phyloP scores from a whole-genome alignment of 2,888 invertebrate species.

The Spisula solida region DNA sequence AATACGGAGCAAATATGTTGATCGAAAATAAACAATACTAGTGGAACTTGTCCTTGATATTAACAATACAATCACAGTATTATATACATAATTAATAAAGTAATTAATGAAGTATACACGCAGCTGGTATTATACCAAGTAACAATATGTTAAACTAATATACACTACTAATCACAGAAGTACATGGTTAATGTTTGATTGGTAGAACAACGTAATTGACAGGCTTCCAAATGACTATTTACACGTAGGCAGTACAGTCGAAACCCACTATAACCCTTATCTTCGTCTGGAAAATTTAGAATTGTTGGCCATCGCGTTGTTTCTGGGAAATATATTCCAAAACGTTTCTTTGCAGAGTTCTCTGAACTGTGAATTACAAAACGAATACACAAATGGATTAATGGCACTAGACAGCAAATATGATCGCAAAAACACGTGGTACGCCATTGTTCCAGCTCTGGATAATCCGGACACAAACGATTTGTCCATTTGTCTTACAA shows the following conservation, averaged over 20 bases:
- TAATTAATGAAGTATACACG: not conserved
- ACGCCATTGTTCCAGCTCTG: slow-evolving; percentile 64
- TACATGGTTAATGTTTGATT: not conserved
- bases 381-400: slow-evolving; percentile 80
- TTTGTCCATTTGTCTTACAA: slow-evolving; percentile 71
- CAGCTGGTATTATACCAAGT: not conserved
- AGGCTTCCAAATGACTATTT: not conserved
- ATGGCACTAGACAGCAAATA: slow-evolving; percentile 80
- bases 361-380: slow-evolving; percentile 78
- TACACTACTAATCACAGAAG: not conserved
- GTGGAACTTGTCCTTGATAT: too few relatives aligned
- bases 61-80: not conserved
- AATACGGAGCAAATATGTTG: too few relatives aligned
- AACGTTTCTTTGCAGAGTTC: slow-evolving; percentile 59
- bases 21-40: too few relatives aligned
- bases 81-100: not conserved
- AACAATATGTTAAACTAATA: not conserved
- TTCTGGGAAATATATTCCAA: slow-evolving; percentile 18
- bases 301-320: not conserved
- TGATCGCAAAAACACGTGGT: slow-evolving; percentile 77
- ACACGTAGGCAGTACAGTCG: not conserved
- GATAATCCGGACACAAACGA: slow-evolving; percentile 58
- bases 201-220: not conserved
- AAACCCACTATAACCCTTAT: not conserved
- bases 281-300: not conserved